Evolutionary conservation across 2,797 vertebrate species (phyloP), one percentile per base, ranked within the genome.

Genomic region (Pampus argenteus): DNA sequence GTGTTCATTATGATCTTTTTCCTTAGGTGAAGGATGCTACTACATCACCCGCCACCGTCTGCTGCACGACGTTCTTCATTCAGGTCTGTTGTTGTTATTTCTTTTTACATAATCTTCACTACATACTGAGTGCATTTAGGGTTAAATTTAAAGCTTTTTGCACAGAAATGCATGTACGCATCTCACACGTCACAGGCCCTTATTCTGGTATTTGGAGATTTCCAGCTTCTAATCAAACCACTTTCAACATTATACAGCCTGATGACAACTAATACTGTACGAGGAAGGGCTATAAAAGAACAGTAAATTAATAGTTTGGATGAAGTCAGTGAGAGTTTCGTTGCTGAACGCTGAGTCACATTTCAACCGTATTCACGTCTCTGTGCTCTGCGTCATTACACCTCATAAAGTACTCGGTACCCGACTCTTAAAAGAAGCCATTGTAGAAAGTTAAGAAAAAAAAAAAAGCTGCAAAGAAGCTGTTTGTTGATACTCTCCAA

Each of bases 401-500:
- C 69, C 45, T 65, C 76, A 25, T 78, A 66, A 82, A 69, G 44
- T 28, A 29, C 65, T 22, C 5, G 5, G 40, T 10, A 28, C 34
- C 25, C 14, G 18, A 38, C 50, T 31, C 34, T 44, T 48, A 18
- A 8, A 25, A 55, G 45, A 5, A 65, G 26, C 9, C 54, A 40
- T 9, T 13, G 44, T 22, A 18, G 45, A 70, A 52, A 54, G 18
- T 25, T n/a, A n/a, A 26, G 57, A 71, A 69, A 58, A 29, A 31
- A 63, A 51, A 22, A 18, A 50, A 22, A 15, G 45, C 26, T 45
- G 20, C 51, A 47, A 45, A 66, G 25, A 54, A 64, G 47, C 66
- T 44, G 65, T 61, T 82, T 73, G 61, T 79, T 65, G 68, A 70
- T 18, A 6, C 40, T 54, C 63, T 73, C 58, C 58, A 51, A 69